phyloP scores from a whole-genome alignment of 2,888 invertebrate genomes.

The Tiphia femorata region DNA sequence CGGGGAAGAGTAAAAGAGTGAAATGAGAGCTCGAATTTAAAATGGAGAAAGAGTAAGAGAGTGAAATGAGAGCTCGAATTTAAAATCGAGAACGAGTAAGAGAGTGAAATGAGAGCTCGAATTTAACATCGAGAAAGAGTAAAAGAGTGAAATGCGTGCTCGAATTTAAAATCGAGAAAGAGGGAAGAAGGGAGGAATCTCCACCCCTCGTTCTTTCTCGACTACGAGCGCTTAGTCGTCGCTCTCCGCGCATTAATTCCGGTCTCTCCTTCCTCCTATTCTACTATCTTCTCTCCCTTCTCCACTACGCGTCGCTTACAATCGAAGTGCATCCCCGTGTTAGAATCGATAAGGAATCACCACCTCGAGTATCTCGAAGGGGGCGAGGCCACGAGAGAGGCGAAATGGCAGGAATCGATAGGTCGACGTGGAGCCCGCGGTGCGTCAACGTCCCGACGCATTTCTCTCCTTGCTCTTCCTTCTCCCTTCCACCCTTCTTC shows the following conservation, averaged over 20 bases:
- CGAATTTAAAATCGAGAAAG: too few species aligned
- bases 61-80: background rate
- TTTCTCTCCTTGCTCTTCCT: too few species aligned
- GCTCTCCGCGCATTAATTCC: constrained; percentile 47
- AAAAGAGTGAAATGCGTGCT: too few species aligned
- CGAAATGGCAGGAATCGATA: constrained; percentile 39
- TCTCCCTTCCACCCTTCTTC: background rate
- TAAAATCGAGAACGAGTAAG: constrained; percentile 1
- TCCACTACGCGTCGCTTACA: constrained; percentile 18
- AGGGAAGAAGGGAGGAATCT: too few species aligned
- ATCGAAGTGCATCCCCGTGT: constrained; percentile 34
- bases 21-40: background rate
- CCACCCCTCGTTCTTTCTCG: constrained; percentile 17
- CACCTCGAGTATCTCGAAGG: too few species aligned
- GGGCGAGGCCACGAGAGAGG: constrained; percentile 17
- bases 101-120: background rate
- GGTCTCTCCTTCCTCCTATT: constrained; percentile 35
- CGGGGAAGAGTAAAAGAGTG: background rate
- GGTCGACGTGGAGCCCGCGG: too few species aligned
- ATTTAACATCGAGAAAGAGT: too few species aligned
- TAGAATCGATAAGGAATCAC: constrained; percentile 18
- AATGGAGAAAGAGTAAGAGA: background rate
- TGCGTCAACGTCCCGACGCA: too few species aligned
- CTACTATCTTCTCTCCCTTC: constrained; percentile 19
- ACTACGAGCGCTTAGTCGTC: constrained; percentile 42